phyloP scores from a whole-genome alignment of 2,888 invertebrate species.

The Protodeltote pygarga region DNA sequence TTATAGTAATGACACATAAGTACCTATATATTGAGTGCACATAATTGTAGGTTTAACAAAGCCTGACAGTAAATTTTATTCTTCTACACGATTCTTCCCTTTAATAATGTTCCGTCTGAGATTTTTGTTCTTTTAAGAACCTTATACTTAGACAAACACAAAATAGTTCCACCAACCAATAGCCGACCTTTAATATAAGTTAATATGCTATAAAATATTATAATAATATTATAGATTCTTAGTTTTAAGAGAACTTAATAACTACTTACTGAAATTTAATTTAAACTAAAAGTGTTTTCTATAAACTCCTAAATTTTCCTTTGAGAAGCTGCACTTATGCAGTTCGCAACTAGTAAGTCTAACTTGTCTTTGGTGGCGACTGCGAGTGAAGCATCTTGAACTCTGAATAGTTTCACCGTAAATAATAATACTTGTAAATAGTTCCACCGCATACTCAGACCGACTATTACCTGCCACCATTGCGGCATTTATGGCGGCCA shows the following conservation, averaged over 20 bases:
- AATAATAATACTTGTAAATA: constrained; percentile 39
- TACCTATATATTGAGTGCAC: no score
- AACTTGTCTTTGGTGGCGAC: constrained; percentile 16
- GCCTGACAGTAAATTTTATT: no score
- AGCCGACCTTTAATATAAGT: no score
- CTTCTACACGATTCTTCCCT: no score
- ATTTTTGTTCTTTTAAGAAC: no score
- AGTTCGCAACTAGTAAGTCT: constrained; percentile 14
- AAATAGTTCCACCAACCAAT: no score
- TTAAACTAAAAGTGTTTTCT: constrained; percentile 5
- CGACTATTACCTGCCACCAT: constrained; percentile 33
- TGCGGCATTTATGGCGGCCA: constrained; percentile 33
- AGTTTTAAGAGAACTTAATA: neutral
- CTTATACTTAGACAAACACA: no score
- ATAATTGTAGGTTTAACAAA: no score
- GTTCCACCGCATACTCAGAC: constrained; percentile 20
- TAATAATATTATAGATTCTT: no score
- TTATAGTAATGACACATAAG: no score
- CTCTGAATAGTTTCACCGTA: constrained; percentile 23
- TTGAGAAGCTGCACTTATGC: constrained; percentile 18
- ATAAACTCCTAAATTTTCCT: constrained; percentile 1
- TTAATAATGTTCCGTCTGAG: no score
- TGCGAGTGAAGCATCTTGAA: constrained; percentile 22
- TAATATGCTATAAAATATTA: no score
- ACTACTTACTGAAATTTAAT: neutral